Conservation (phyloP, 2,797 vertebrate species). For the Aselliscus stoliczkanus region DNA sequence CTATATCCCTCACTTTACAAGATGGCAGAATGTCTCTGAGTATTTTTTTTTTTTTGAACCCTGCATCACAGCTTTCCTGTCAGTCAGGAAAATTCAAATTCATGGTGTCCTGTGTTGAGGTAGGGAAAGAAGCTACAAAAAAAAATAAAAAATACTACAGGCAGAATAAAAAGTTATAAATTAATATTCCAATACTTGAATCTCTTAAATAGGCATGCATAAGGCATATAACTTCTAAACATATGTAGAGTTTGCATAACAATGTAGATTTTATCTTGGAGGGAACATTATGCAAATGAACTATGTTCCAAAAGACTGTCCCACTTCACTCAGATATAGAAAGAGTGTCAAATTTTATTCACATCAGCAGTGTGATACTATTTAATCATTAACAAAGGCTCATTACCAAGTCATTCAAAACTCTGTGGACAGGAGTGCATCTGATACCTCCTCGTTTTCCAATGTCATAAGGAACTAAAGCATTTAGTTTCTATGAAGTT, state of each 20-base stretch:
- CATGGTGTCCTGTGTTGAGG: not conserved
- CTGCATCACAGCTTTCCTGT: not conserved
- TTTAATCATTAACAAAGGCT: not conserved
- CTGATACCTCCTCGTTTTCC: not conserved
- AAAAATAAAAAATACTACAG: not conserved
- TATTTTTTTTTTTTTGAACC: not conserved
- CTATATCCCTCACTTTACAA: not conserved
- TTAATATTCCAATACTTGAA: conserved; percentile 27
- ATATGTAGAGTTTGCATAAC: conserved; percentile 29
- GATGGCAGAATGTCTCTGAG: not conserved
- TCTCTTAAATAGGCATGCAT: conserved; percentile 1
- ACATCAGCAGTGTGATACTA: not conserved
- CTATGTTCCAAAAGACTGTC: not conserved
- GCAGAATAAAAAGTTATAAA: not conserved
- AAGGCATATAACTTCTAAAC: conserved; percentile 31
- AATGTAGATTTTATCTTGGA: conserved; percentile 32
- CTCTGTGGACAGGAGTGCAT: not conserved
- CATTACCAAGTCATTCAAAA: conserved; percentile 39
- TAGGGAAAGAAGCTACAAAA: not conserved
- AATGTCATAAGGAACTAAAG: not conserved
- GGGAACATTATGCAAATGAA: conserved; percentile 20
- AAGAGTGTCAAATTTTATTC: conserved; percentile 36
- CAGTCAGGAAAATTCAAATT: not conserved
- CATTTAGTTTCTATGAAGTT: not conserved
- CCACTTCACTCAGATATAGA: not conserved